Evolutionary conservation across 2,888 invertebrate genomes (phyloP).

Genomic region (Neuroscelio doddi): DNA sequence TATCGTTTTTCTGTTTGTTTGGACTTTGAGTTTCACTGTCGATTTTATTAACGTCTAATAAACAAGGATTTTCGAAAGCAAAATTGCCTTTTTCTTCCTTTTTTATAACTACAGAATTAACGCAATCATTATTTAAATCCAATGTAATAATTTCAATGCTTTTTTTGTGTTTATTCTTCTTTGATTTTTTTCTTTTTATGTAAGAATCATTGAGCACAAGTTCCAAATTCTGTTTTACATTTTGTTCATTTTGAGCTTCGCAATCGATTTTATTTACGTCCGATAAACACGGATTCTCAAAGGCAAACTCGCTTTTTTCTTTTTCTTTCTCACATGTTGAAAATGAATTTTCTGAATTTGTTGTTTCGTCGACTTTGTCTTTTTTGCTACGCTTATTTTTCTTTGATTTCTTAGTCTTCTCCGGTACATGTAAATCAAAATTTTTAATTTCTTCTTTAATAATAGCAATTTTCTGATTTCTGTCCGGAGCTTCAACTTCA

Average conservation of each 20-base stretch:
- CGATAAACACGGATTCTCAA: constrained; percentile 51
- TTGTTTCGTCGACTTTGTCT: no score
- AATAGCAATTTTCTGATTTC: background rate
- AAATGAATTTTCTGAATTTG: no score
- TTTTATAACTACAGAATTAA: no score
- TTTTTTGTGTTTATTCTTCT: constrained; percentile 14
- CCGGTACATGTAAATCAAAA: background rate
- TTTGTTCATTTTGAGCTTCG: constrained; percentile 6
- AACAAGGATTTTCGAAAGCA: constrained; percentile 52
- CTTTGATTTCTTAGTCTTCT: background rate
- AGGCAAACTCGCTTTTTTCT: constrained; percentile 35
- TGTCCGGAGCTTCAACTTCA: constrained; percentile 3
- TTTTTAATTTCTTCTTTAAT: constrained; percentile 3
- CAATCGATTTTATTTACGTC: constrained; percentile 6
- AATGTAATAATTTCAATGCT: background rate
- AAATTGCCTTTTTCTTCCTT: constrained; percentile 23
- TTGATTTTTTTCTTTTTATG: constrained; percentile 13
- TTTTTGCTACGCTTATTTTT: constrained; percentile 8
- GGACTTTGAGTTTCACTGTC: constrained; percentile 28
- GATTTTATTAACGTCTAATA: constrained; percentile 12
- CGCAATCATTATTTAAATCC: background rate
- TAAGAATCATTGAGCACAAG: background rate
- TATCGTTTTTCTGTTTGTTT: constrained; percentile 12
- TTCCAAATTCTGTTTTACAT: background rate
- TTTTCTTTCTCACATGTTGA: no score